A percentile compares a stretch with the other conserved stretches of the same genome.
phyloP scores from a whole-genome alignment of 2,797 vertebrate species.

The Centropyge bicolor region DNA sequence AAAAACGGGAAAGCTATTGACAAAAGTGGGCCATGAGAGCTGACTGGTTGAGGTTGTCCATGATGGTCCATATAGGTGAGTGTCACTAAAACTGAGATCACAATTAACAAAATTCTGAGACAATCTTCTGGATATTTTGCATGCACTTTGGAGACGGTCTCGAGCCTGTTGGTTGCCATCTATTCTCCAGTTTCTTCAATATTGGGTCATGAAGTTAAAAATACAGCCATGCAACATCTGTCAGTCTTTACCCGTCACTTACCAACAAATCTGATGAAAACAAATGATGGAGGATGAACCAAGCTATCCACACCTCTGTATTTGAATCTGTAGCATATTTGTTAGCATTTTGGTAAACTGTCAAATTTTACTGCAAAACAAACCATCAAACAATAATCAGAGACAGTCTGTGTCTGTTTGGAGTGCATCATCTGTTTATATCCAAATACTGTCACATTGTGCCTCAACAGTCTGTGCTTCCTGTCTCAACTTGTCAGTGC shows the following conservation, averaged over 20 bases:
- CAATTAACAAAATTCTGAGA: neutral
- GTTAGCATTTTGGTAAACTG: too few species aligned
- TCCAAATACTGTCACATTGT: too few species aligned
- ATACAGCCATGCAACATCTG: neutral
- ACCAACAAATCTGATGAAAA: neutral
- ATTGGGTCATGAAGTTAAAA: neutral
- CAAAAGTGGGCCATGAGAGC: neutral
- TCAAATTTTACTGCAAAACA: slow-evolving; percentile 1
- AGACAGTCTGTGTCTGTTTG: neutral
- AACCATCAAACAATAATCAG: neutral
- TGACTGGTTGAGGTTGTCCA: neutral
- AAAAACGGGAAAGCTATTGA: neutral
- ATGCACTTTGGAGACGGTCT: neutral
- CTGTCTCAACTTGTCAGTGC: neutral
- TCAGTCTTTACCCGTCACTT: neutral
- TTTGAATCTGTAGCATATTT: neutral
- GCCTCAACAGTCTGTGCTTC: neutral
- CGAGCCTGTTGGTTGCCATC: neutral
- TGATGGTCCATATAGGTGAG: neutral
- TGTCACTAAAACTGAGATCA: neutral
- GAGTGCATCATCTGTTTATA: neutral
- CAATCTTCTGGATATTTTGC: neutral
- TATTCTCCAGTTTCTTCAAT: neutral
- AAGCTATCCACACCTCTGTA: neutral
- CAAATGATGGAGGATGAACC: too few species aligned